Percentiles rank a stretch among this genome's conserved stretches.
These are phyloP conservation scores for Xylocopa sonorina DNA, from an alignment of 1,140 invertebrate species.

Conservation along the genomic window DNA sequence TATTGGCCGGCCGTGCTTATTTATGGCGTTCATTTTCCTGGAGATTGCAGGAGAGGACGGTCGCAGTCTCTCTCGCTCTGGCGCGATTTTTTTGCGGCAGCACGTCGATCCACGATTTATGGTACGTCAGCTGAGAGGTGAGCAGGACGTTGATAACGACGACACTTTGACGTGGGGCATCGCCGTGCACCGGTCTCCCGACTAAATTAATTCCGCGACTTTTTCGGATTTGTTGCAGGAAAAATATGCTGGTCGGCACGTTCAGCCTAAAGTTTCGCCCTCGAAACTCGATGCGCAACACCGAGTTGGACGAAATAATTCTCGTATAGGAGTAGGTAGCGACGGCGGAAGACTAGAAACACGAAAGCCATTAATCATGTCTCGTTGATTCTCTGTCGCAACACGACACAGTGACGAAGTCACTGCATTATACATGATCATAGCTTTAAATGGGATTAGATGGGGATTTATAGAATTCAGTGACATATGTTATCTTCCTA, in stretches of 20 bases:
- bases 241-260: background rate
- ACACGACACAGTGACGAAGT: slow-evolving; percentile 32
- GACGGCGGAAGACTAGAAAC: background rate
- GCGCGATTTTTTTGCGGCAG: slow-evolving; percentile 37
- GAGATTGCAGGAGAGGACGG: slow-evolving; percentile 66
- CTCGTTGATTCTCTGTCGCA: slow-evolving; percentile 24
- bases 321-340: background rate
- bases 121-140: slow-evolving; percentile 62
- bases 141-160: slow-evolving; percentile 67
- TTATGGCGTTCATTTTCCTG: slow-evolving; percentile 79
- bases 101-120: slow-evolving; percentile 65
- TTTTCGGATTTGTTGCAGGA: slow-evolving; percentile 5
- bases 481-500: slow-evolving; percentile 48
- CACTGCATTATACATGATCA: slow-evolving; percentile 55
- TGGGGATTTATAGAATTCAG: slow-evolving; percentile 40
- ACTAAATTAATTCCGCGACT: slow-evolving; percentile 47
- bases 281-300: too few species aligned
- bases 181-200: slow-evolving; percentile 42
- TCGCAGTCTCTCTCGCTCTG: slow-evolving; percentile 37
- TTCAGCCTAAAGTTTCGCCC: background rate
- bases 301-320: background rate
- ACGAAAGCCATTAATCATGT: slow-evolving; percentile 56
- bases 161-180: slow-evolving; percentile 60
- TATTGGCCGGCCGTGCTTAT: slow-evolving; percentile 79
- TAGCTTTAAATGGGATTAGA: slow-evolving; percentile 58